A percentile compares a stretch with the other conserved stretches of the same genome.
Evolutionary conservation across 1,140 invertebrate genomes (phyloP).

Genomic region (Magallana angulata): DNA sequence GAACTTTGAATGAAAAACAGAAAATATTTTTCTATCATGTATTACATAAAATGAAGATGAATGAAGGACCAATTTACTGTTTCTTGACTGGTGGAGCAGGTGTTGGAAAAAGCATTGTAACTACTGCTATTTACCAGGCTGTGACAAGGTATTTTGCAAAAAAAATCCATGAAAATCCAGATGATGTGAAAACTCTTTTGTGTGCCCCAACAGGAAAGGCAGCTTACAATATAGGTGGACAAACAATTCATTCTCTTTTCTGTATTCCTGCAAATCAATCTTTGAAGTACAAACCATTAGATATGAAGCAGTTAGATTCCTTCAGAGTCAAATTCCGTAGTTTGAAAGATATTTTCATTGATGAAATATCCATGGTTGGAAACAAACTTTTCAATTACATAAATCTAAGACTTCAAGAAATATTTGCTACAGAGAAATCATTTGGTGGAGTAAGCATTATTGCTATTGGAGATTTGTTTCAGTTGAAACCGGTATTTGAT

Average conservation of each 20-base stretch:
- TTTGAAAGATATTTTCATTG: constrained; percentile 52
- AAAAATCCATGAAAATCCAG: constrained; percentile 43
- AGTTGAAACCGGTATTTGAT: constrained; percentile 56
- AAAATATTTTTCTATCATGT: constrained; percentile 51
- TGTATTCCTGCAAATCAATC: constrained; percentile 40
- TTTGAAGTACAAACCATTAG: constrained; percentile 36
- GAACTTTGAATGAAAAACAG: constrained; percentile 45
- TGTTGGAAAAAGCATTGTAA: constrained; percentile 61
- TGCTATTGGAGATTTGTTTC: constrained; percentile 58
- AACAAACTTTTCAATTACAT: constrained; percentile 56
- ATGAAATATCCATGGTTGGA: constrained; percentile 63
- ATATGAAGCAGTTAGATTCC: constrained; percentile 42
- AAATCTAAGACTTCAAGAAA: constrained; percentile 47
- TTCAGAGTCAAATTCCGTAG: constrained; percentile 41
- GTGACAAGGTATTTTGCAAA: constrained; percentile 37
- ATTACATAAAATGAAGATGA: constrained; percentile 43
- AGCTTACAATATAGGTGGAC: constrained; percentile 50
- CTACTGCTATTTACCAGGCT: constrained; percentile 52
- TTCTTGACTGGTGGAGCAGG: constrained; percentile 60
- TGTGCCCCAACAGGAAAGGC: constrained; percentile 56
- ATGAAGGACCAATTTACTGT: constrained; percentile 36
- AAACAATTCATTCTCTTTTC: constrained; percentile 43
- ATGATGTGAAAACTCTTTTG: constrained; percentile 43
- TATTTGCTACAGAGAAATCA: constrained; percentile 39
- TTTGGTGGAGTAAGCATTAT: constrained; percentile 60